phyloP scores from a whole-genome alignment of 2,113 vertebrate species.

The Ciconia maguari region DNA sequence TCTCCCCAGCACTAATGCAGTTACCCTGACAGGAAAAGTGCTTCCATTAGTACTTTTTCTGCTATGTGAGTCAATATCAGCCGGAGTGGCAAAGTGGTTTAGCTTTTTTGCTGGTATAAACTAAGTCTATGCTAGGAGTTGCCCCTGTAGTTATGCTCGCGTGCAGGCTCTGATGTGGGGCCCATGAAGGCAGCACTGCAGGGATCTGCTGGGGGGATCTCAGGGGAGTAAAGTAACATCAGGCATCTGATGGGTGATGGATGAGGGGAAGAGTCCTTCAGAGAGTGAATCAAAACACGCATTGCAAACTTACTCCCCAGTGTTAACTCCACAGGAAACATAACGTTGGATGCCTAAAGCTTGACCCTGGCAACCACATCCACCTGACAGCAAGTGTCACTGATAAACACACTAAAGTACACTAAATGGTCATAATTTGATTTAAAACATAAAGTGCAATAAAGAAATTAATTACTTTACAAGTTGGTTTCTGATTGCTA shows the following conservation, averaged over 20 bases:
- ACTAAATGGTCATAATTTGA: not conserved
- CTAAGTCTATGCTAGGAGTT: not conserved
- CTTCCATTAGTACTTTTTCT: constrained; percentile 20
- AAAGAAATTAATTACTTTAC: not conserved
- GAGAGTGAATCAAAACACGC: not conserved
- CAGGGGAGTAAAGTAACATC: not conserved
- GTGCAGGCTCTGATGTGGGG: not conserved
- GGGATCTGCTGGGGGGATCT: not conserved
- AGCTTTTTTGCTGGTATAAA: not conserved
- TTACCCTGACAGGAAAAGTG: not conserved
- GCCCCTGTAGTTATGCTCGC: not conserved
- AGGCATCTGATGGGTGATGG: not conserved
- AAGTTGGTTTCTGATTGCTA: not conserved
- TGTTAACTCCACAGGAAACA: not conserved
- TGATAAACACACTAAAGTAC: not conserved
- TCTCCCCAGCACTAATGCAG: not conserved
- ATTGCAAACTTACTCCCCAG: not conserved
- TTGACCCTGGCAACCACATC: fast-evolving
- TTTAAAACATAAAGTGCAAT: not conserved
- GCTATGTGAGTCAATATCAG: not conserved
- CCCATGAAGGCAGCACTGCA: fast-evolving
- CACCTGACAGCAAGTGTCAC: not conserved
- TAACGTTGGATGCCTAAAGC: not conserved
- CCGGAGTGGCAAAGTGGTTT: not conserved
- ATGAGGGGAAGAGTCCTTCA: not conserved